Evolutionary conservation across 2,113 vertebrate genomes (phyloP), one percentile per base, ranked within the genome.

Genomic region (human): DNA sequence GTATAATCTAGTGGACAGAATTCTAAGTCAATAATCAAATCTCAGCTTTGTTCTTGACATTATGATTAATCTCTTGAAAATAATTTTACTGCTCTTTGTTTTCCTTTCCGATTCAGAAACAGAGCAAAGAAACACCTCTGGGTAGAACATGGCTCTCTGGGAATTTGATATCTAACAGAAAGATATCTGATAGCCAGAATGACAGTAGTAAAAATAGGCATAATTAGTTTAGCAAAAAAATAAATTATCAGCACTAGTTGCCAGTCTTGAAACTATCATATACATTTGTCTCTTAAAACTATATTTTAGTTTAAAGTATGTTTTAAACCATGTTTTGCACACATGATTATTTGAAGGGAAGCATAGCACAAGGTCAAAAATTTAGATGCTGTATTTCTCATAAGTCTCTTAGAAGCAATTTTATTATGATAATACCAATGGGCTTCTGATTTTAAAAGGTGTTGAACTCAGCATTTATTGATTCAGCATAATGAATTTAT

Each of bases 401-500:
- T 96, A 80, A 98, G 8, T 66, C 48, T 16, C 40, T 45, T 92
- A 89, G 95, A 89, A 84, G 52, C n/a, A 52, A 90, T 78, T 94
- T 98, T 93, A 96, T 48, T 97, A 95, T 14, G 89, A 89, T 95
- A 97, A 97, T 95, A 64, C 6, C 35, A 96, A 68, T 50, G 76
- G 11, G 4, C 81, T 68, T 66, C 89, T 93, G 78, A 89, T 38
- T 94, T 94, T 90, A 45, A 88, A 94, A 89, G 32, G n/a, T 27
- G 9, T 30, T 80, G n/a, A 87, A 91, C 18, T 72, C 76, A 94
- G n/a, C 48, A 61, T 86, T 87, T 72, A 94, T 38, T 43, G 25
- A 80, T 38, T 84, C 45, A 96, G 52, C 12, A 25, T 45, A 45
- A 59, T 80, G 23, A 70, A 64, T 79, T 8, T 81, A 8, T 81